Percentiles rank a stretch among this genome's conserved stretches.
These are phyloP conservation scores for Semotilus atromaculatus DNA, from an alignment of 2,797 vertebrate genomes.

Conservation along the genomic window DNA sequence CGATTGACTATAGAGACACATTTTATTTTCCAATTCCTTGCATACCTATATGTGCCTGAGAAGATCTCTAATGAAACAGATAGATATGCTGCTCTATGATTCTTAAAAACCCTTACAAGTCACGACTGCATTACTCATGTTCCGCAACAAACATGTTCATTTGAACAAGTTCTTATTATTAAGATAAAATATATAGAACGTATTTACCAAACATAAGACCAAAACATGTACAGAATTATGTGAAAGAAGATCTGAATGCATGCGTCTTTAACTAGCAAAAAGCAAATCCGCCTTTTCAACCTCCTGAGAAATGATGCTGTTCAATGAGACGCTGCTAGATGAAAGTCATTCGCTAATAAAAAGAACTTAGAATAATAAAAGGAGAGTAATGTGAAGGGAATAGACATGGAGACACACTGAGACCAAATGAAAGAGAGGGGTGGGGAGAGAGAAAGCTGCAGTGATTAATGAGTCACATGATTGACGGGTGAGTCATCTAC, in stretches of 20 bases:
- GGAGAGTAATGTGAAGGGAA: constrained; percentile 60
- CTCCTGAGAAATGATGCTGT: constrained; percentile 42
- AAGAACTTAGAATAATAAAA: constrained; percentile 55
- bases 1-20: not conserved
- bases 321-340: constrained; percentile 51
- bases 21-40: constrained; percentile 3
- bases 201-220: constrained; percentile 25
- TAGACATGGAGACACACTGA: constrained; percentile 60
- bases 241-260: not conserved
- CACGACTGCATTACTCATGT: constrained; percentile 25
- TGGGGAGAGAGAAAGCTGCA: constrained; percentile 73
- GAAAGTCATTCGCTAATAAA: constrained; percentile 56
- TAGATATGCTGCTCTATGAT: not conserved
- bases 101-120: not conserved
- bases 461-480: constrained; percentile 89
- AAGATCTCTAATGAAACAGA: constrained; percentile 16
- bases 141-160: constrained; percentile 1
- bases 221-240: not conserved
- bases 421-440: constrained; percentile 48
- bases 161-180: not conserved
- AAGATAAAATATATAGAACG: not conserved
- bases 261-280: constrained; percentile 40
- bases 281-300: constrained; percentile 43
- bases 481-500: constrained; percentile 86
- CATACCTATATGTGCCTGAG: not conserved